phyloP scores from a whole-genome alignment of 2,113 vertebrate species.

The Cyprinodon variegatus region DNA sequence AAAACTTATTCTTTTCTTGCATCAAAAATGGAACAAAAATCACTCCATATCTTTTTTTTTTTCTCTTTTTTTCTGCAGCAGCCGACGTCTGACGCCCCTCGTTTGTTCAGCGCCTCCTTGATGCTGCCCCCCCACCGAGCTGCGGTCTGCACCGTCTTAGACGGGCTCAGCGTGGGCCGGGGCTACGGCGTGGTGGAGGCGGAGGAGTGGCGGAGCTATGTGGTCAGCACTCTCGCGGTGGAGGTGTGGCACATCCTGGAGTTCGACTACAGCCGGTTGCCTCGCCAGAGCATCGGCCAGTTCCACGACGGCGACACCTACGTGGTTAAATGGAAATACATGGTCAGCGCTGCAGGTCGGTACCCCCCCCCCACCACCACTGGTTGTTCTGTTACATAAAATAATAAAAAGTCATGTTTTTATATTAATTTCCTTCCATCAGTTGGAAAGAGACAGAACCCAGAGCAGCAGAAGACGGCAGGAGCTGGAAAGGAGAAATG shows the following conservation, averaged over 20 bases:
- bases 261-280: constrained; percentile 96
- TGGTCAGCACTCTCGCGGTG: constrained; percentile 87
- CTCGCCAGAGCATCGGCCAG: constrained; percentile 96
- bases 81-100: constrained; percentile 77
- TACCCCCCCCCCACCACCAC: background rate
- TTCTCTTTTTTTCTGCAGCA: constrained; percentile 71
- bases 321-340: constrained; percentile 97
- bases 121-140: constrained; percentile 89
- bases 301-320: constrained; percentile 98
- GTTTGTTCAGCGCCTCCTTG: constrained; percentile 82
- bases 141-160: constrained; percentile 82
- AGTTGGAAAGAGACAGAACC: constrained; percentile 81
- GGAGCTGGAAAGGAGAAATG: constrained; percentile 91
- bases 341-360: constrained; percentile 94
- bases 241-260: constrained; percentile 98
- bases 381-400: too few species aligned
- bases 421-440: background rate
- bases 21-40: too few species aligned
- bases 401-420: too few species aligned
- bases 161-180: constrained; percentile 89
- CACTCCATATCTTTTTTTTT: background rate
- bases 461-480: constrained; percentile 82
- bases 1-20: too few species aligned
- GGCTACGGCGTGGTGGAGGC: constrained; percentile 90
- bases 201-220: constrained; percentile 83